Evolutionary conservation across 2,113 vertebrate species (phyloP), one percentile per base, ranked within the genome.

Genomic region (Bufo gargarizans): DNA sequence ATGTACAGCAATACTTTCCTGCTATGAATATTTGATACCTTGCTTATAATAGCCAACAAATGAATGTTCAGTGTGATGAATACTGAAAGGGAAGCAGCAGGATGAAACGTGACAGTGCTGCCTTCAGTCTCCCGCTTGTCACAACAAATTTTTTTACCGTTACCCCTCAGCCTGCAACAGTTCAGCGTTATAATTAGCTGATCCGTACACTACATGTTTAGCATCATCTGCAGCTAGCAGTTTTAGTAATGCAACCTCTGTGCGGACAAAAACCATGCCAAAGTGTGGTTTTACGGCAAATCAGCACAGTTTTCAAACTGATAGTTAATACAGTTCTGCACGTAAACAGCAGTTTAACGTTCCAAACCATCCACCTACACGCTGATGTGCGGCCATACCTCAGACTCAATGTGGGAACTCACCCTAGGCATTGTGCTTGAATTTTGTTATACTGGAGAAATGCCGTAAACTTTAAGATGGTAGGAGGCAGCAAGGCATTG

Each of bases 1-100:
- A 17, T 19, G 9, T 14, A 14, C 50, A 80, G 55, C 77, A 80
- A 67, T 69, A 53, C 33, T 69, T 67, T 82, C 81, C 81, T 69
- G 63, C 69, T 67, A 83, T 84, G 82, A 69, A 84, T 84, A 69
- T 84, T 84, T 84, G 47, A 84, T 84, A 71, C 82, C 19, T 71
- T 69, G 65, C 58, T 67, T 83, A 67, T 83, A n/a, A 83, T 69
- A 83, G 81, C 61, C 63, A 71, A 14, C 5, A 84, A 71, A 69
- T 84, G 79, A 71, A 55, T 71, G 49, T 49, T 55, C 58, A 33
- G 45, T 55, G 82, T 33, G 45, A 55, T 69, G 20, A 53, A 69
- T 84, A 69, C 47, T 55, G 63, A 55, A 55, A 55, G 81, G 81
- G 58, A 69, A 49, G 63, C 61, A 33, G 43, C 55, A 33, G 82